These are phyloP conservation scores for Sphaerophoria taeniata DNA, from an alignment of 2,888 invertebrate species.

Conservation along the genomic window DNA sequence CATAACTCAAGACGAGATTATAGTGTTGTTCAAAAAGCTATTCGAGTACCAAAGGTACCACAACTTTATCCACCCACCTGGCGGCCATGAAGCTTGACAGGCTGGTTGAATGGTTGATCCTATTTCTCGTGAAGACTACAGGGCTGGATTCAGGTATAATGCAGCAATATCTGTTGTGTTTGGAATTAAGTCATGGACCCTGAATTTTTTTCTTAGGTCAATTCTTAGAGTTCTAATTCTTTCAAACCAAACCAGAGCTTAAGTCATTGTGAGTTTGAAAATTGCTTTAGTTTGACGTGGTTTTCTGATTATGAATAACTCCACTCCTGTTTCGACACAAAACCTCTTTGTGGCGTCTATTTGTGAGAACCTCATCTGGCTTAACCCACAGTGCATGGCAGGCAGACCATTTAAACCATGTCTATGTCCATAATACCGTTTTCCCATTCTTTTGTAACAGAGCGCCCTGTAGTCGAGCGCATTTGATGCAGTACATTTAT, in stretches of 20 bases:
- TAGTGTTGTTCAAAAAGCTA: conserved; percentile 39
- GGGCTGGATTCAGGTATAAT: neutral
- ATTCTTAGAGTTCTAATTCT: too few species aligned
- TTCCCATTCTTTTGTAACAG: conserved; percentile 26
- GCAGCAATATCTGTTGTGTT: neutral
- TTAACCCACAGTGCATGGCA: conserved; percentile 6
- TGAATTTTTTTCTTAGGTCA: too few species aligned
- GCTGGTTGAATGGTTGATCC: conserved; percentile 10
- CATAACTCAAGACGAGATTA: conserved; percentile 55
- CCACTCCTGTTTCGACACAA: neutral
- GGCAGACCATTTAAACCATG: conserved; percentile 15
- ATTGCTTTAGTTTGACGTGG: too few species aligned
- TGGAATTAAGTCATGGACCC: too few species aligned
- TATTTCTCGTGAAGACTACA: neutral
- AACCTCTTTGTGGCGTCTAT: conserved; percentile 40
- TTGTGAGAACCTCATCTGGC: conserved; percentile 5
- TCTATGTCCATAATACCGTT: conserved; percentile 1
- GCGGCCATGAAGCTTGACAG: neutral
- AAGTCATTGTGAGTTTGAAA: too few species aligned
- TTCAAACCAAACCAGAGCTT: too few species aligned
- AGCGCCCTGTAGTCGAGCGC: conserved; percentile 1
- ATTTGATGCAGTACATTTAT: conserved; percentile 59
- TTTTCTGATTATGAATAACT: neutral
- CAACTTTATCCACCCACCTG: conserved; percentile 49
- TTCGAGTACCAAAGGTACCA: neutral